Conservation (phyloP, 2,888 invertebrate genomes). For the Marronus borbonicus region DNA sequence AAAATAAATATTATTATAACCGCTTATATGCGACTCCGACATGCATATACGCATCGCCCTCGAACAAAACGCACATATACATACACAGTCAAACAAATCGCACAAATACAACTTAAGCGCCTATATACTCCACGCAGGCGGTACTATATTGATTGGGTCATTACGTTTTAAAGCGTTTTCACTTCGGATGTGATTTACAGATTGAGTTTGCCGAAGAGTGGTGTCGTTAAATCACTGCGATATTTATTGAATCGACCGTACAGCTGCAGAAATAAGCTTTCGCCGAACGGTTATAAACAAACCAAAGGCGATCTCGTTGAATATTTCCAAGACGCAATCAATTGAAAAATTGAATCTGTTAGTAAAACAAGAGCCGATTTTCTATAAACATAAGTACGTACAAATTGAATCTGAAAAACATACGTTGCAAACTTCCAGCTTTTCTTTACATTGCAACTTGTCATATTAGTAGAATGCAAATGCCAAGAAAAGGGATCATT, state of each 20-base stretch:
- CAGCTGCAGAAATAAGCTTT: slow-evolving; percentile 3
- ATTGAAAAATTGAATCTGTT: not conserved
- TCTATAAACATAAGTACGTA: no score
- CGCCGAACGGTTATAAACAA: slow-evolving; percentile 5
- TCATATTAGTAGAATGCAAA: no score
- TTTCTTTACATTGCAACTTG: no score
- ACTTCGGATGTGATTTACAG: slow-evolving; percentile 28
- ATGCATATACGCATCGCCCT: not conserved
- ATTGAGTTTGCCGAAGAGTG: slow-evolving; percentile 32
- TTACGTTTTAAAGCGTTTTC: slow-evolving; percentile 38
- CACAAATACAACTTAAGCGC: not conserved
- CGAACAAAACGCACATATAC: slow-evolving; percentile 7
- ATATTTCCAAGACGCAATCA: not conserved
- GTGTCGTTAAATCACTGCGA: slow-evolving; percentile 17
- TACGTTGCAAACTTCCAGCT: no score
- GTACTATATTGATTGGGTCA: slow-evolving; percentile 29
- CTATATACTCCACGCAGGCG: not conserved
- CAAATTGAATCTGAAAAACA: no score
- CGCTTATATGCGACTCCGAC: slow-evolving; percentile 21
- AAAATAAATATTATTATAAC: slow-evolving; percentile 46
- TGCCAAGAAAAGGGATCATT: no score
- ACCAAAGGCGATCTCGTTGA: slow-evolving; percentile 8
- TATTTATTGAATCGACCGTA: slow-evolving; percentile 27
- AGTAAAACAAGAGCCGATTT: no score
- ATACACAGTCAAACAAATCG: not conserved